Conservation (phyloP, 2,797 vertebrate species). For the Peromyscus attwateri region DNA sequence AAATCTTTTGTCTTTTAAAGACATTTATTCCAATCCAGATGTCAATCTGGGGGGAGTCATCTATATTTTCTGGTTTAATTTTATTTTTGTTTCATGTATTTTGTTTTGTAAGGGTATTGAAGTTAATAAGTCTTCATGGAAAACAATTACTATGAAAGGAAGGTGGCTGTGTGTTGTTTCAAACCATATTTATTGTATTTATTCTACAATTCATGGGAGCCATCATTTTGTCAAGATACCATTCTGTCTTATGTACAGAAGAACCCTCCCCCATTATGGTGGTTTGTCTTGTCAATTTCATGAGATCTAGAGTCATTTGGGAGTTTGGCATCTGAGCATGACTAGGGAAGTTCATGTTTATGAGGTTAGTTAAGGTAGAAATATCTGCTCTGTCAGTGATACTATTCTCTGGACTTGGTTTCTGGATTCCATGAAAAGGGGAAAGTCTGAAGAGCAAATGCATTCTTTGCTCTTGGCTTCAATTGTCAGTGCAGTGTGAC, state of each 20-base stretch:
- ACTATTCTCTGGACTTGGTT: neutral
- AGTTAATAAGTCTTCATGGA: neutral
- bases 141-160: neutral
- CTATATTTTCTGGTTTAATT: neutral
- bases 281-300: neutral
- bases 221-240: neutral
- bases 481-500: neutral
- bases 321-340: neutral
- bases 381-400: neutral
- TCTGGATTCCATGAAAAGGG: neutral
- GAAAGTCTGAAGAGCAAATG: neutral
- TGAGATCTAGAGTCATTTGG: neutral
- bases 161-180: neutral
- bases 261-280: neutral
- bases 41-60: neutral
- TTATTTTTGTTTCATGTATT: neutral
- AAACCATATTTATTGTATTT: neutral
- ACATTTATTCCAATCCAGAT: neutral
- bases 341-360: neutral
- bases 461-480: neutral
- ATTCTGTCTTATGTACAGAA: neutral
- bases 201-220: neutral
- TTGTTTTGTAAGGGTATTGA: neutral
- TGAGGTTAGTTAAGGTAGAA: neutral
- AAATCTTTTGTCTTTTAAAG: constrained; percentile 1